Conservation (phyloP, 2,797 vertebrate genomes). For the Sphaeramia orbicularis region DNA sequence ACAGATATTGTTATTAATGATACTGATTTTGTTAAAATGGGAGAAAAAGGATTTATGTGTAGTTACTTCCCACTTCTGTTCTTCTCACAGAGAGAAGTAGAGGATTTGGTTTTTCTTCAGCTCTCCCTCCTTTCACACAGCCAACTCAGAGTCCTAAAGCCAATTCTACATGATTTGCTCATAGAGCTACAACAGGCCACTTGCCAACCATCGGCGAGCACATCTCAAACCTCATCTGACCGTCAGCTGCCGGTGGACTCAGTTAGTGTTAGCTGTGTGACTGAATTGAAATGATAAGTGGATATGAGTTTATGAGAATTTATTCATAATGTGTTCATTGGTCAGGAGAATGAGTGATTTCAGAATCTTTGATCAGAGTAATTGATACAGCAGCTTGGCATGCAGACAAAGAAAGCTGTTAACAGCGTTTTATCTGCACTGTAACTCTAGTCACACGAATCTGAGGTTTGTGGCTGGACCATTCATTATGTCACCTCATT, state of each 20-base stretch:
- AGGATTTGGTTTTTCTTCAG: too few species aligned
- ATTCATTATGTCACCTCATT: conserved; percentile 82
- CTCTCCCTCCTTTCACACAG: too few species aligned
- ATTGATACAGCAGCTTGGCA: conserved; percentile 86
- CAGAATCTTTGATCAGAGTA: conserved; percentile 86
- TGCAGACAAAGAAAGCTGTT: conserved; percentile 88
- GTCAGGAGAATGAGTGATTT: conserved; percentile 70
- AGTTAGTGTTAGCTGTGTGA: conserved; percentile 5
- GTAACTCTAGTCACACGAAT: conserved; percentile 84
- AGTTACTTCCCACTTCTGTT: too few species aligned
- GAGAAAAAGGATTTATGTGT: too few species aligned
- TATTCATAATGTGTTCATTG: conserved; percentile 55
- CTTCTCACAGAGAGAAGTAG: too few species aligned
- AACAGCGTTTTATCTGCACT: conserved; percentile 83
- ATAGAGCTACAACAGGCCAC: too few species aligned
- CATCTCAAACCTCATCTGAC: too few species aligned
- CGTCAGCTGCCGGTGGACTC: background rate
- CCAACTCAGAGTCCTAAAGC: too few species aligned
- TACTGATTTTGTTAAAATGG: too few species aligned
- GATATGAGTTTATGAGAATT: conserved; percentile 45
- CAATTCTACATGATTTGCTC: too few species aligned
- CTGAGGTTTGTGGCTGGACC: conserved; percentile 78
- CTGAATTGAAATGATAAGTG: conserved; percentile 32
- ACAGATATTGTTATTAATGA: too few species aligned
- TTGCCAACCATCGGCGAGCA: too few species aligned